Base-by-base conservation (phyloP, 2,113 vertebrate species). In the Periophthalmodon schlosseri region DNA sequence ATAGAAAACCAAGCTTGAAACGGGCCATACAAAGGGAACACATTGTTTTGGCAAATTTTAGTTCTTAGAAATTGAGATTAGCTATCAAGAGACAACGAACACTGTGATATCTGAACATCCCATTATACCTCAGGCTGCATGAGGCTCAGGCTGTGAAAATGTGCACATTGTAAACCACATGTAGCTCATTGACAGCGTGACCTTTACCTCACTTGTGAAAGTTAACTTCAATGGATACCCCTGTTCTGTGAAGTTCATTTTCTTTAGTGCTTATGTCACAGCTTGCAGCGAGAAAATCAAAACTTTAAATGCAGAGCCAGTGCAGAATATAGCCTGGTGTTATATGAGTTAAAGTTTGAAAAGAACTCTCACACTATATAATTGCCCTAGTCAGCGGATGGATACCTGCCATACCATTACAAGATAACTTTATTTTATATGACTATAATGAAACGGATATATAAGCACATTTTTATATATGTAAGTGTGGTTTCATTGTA, bases 41-140 rank as follows among this genome's bases (percentile, higher is more conserved):
- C 73, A 86, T 84, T 80, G 69, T 82, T 61, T 82, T 69, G 71
- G 72, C 69, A 70, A 83, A 82, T 84, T 69, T 11, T 15, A 82
- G 73, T 73, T 80, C 77, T 78, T 78, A 72, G 73, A 75, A 79
- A 83, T 81, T 52, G 70, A 57, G 70, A 79, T 77, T 69, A 70
- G 66, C 54, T 66, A 72, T 18, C 24, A 28, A 73, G 50, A 70
- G 70, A 82, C 86, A 87, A 77, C 83, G 81, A 86, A 28, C 61
- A 33, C 44, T 67, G 47, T 52, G 75, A 63, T 58, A 65, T 58
- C n/a, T 70, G 65, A 73, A 75, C 44, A 68, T 16, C 33, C 14
- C 60, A 63, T 63, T 63, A 63, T 34, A 63, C 60, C 24, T 34
- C 24, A 16, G 15, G 24, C 65, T 61, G 44, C 14, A 21, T 2